phyloP scores from a whole-genome alignment of 1,140 invertebrate species.

The Hycleus cichorii region DNA sequence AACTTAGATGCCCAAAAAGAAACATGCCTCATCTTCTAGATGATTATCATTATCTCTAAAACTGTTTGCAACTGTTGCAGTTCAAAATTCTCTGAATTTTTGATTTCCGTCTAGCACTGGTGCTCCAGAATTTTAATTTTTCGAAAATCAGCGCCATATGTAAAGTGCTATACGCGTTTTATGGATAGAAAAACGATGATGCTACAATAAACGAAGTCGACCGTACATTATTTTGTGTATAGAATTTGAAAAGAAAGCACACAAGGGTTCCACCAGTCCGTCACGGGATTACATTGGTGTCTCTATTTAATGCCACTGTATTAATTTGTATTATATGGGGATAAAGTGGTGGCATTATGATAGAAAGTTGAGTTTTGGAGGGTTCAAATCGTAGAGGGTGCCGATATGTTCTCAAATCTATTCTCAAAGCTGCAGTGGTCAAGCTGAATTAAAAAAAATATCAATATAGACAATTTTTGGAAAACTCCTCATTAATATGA shows the following conservation, averaged over 20 bases:
- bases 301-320: slow-evolving; percentile 36
- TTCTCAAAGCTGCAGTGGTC: slow-evolving; percentile 24
- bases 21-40: too few species aligned
- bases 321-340: slow-evolving; percentile 37
- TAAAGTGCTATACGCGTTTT: slow-evolving; percentile 7
- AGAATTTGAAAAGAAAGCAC: background rate
- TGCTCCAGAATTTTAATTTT: too few species aligned
- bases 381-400: slow-evolving; percentile 12
- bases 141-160: slow-evolving; percentile 15
- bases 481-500: too few species aligned
- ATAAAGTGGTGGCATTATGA: slow-evolving; percentile 36
- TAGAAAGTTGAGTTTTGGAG: slow-evolving; percentile 25
- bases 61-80: too few species aligned
- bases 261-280: slow-evolving; percentile 6
- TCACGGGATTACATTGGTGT: slow-evolving; percentile 29
- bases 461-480: too few species aligned
- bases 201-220: background rate
- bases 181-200: background rate
- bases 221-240: background rate
- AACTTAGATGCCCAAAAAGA: too few species aligned
- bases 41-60: too few species aligned
- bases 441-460: slow-evolving; percentile 30
- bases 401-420: slow-evolving; percentile 1
- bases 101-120: too few species aligned
- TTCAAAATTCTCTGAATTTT: too few species aligned